Evolutionary conservation across 2,797 vertebrate genomes (phyloP), one percentile per base, ranked within the genome.

Genomic region (Anableps anableps): DNA sequence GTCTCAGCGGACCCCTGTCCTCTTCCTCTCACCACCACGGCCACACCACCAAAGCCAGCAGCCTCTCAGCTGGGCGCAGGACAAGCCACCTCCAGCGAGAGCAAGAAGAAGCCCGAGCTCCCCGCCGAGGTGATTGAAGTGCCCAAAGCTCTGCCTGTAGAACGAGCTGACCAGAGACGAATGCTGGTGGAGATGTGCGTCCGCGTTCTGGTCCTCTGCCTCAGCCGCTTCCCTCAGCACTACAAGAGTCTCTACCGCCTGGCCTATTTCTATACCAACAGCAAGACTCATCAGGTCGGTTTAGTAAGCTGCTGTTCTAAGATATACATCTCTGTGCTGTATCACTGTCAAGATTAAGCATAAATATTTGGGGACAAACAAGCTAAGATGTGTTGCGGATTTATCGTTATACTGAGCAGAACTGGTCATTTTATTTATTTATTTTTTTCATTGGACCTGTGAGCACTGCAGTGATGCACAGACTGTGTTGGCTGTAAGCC

Each of bases 221-320:
- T 99, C 71, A 94, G 97, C 87, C 98, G 98, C 82, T 99, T 98
- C 88, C 98, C 98, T 0, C 99, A 99, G 95, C 99, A 99, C 95
- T 99, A 99, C 94, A 99, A 99, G 95, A 99, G 98, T 83, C 97
- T 99, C 68, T 99, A 99, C 93, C 96, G 98, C 2, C 90, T 99
- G 94, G 98, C 99, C 3, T 98, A 96, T 89, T 97, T 99, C 75
- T 99, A 99, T 82, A 93, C 95, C 10, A 96, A 96, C 95, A 98
- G 98, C 96, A 96, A 94, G 80, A 97, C 96, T 0, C 97, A 99
- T 90, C 96, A 96, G 96, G 98, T 99, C 83, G 96, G 96, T 82
- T 47, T 55, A 23, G 5, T 60, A 8, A 8, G 17, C 48, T 50
- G 48, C 14, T 19, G 48, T 50, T 50, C 48, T 19, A 50, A 17